Conservation (phyloP, 2,797 vertebrate species). For the Leptoclinus maculatus region DNA sequence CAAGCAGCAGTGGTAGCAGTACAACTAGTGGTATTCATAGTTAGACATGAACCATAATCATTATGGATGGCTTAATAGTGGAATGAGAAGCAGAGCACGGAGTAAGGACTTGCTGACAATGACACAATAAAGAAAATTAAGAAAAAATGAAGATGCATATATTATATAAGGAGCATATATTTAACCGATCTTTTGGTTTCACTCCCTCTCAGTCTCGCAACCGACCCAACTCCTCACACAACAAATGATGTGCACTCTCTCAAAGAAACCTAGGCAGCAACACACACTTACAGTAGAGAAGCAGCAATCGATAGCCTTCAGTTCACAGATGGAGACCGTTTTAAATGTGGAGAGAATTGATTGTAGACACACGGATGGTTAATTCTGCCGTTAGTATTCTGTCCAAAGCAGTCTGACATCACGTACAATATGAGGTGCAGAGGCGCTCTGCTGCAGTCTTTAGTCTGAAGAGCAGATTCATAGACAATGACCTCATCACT, state of each 20-base stretch:
- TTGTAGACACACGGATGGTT: conserved; percentile 2
- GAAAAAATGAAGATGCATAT: background rate
- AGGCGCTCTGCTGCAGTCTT: conserved; percentile 11
- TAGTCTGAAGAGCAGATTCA: conserved; percentile 4
- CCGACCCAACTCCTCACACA: background rate
- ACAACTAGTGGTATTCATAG: conserved; percentile 13
- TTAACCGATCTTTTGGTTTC: background rate
- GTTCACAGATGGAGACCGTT: conserved; percentile 7
- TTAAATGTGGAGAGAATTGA: conserved; percentile 34
- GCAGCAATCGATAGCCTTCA: conserved; percentile 12
- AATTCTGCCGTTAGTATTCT: conserved; percentile 40
- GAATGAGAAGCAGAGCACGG: background rate
- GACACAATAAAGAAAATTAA: background rate
- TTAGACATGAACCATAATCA: background rate
- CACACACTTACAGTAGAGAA: conserved; percentile 25
- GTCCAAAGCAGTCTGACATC: background rate
- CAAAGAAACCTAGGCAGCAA: background rate
- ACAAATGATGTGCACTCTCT: background rate
- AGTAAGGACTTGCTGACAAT: background rate
- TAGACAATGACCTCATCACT: conserved; percentile 1
- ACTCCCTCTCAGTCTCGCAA: background rate
- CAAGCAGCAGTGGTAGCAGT: background rate
- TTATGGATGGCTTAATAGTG: background rate
- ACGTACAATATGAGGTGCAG: conserved; percentile 15
- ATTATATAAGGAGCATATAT: background rate